Percentiles rank a stretch among this genome's conserved stretches.
phyloP scores from a whole-genome alignment of 1,140 invertebrate genomes.

The Neodiprion lecontei region DNA sequence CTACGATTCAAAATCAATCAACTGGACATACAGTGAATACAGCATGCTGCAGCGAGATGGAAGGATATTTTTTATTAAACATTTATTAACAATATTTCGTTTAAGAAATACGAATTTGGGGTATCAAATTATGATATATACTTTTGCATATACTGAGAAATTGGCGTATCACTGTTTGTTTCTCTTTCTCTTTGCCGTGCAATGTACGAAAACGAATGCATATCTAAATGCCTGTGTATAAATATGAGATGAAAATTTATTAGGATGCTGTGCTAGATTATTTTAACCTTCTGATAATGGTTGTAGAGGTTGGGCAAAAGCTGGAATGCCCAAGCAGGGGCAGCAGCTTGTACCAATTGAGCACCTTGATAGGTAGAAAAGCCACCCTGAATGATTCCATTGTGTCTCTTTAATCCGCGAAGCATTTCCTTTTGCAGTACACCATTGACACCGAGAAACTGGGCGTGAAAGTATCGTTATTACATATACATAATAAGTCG shows the following conservation, averaged over 20 bases:
- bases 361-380: conserved; percentile 50
- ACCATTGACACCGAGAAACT: conserved; percentile 57
- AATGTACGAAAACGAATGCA: conserved; percentile 15
- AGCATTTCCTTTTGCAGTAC: conserved; percentile 66
- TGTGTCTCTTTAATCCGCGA: conserved; percentile 63
- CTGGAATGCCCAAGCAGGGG: conserved; percentile 82
- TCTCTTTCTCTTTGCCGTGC: too few relatives aligned
- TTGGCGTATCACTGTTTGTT: too few relatives aligned
- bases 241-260: conserved; percentile 19
- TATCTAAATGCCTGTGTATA: not conserved
- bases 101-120: not conserved
- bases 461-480: conserved; percentile 42
- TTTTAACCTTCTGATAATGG: conserved; percentile 81
- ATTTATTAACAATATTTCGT: not conserved
- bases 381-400: conserved; percentile 28
- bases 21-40: not conserved
- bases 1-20: too few relatives aligned
- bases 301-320: conserved; percentile 82
- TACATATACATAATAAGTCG: conserved; percentile 20
- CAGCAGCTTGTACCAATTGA: conserved; percentile 58
- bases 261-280: not conserved
- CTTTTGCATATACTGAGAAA: too few relatives aligned
- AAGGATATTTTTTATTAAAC: not conserved
- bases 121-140: not conserved
- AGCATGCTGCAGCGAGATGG: not conserved